Percentiles rank a stretch among this genome's conserved stretches.
These are phyloP conservation scores for Phrynocephalus guinanensis DNA, from an alignment of 2,797 vertebrate species.

Conservation along the genomic window DNA sequence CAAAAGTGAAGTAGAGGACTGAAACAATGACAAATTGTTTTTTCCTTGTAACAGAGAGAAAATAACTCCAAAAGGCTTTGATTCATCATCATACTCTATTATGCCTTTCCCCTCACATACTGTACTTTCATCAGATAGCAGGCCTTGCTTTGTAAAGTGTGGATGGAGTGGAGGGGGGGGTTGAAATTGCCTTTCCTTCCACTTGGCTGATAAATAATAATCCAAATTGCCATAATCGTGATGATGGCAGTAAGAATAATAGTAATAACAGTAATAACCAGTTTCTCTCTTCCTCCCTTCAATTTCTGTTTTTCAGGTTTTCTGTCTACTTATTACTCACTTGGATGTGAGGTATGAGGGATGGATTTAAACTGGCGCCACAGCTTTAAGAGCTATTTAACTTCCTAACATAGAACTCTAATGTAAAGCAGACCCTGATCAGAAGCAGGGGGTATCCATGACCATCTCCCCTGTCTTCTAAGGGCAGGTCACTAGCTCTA, in stretches of 20 bases:
- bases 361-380: no score
- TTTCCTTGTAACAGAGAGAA: slow-evolving; percentile 54
- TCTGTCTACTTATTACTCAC: slow-evolving; percentile 58
- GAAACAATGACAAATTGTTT: slow-evolving; percentile 50
- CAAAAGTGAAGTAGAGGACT: slow-evolving; percentile 10
- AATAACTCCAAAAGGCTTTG: slow-evolving; percentile 67
- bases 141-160: slow-evolving; percentile 52
- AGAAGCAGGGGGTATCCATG: no score
- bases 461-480: no score
- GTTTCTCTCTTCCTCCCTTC: slow-evolving; percentile 27
- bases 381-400: no score
- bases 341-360: slow-evolving; percentile 41
- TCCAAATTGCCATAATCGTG: slow-evolving; percentile 23
- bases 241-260: slow-evolving; percentile 49
- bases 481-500: no score
- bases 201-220: slow-evolving; percentile 69
- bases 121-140: slow-evolving; percentile 49
- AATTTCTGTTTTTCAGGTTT: background rate
- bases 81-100: slow-evolving; percentile 75
- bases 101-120: slow-evolving; percentile 53
- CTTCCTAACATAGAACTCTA: no score
- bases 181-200: slow-evolving; percentile 47
- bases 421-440: no score
- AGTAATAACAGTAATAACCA: slow-evolving; percentile 55
- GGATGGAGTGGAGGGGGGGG: slow-evolving; percentile 19